phyloP scores from a whole-genome alignment of 1,140 invertebrate species.

The Drosophila nigromelanica region DNA sequence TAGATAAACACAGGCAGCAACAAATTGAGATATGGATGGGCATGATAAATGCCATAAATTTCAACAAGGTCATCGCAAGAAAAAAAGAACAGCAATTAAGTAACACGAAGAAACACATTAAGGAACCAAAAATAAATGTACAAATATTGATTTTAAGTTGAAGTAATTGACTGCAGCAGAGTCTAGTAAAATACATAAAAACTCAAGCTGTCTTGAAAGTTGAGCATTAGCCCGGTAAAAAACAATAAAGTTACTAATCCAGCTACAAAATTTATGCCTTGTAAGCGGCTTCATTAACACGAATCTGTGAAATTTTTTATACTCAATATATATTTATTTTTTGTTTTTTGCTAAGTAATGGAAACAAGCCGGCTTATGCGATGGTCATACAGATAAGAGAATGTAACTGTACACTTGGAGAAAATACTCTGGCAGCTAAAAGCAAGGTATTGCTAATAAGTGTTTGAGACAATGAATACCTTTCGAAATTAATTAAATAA shows the following conservation, averaged over 20 bases:
- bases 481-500: too few species aligned
- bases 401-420: slow-evolving; percentile 31
- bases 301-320: slow-evolving; percentile 44
- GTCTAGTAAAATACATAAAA: slow-evolving; percentile 6
- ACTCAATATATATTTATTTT: not conserved
- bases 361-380: slow-evolving; percentile 22
- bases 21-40: slow-evolving; percentile 28
- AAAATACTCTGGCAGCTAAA: not conserved
- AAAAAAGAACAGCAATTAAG: slow-evolving; percentile 66
- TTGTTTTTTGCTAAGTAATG: slow-evolving; percentile 12
- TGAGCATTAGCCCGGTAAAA: slow-evolving; percentile 7
- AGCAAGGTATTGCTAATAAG: not conserved
- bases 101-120: slow-evolving; percentile 40
- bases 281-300: slow-evolving; percentile 73
- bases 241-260: slow-evolving; percentile 9
- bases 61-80: slow-evolving; percentile 70
- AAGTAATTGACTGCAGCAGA: slow-evolving; percentile 39
- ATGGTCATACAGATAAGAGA: slow-evolving; percentile 31
- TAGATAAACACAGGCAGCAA: slow-evolving; percentile 56
- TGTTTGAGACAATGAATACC: not conserved
- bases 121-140: slow-evolving; percentile 22
- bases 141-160: slow-evolving; percentile 66
- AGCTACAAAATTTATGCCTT: slow-evolving; percentile 36
- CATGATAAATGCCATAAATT: slow-evolving; percentile 70
- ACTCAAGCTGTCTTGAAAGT: slow-evolving; percentile 31